These are phyloP conservation scores for Phalacrocorax carbo DNA, from an alignment of 2,113 vertebrate genomes.

Conservation along the genomic window DNA sequence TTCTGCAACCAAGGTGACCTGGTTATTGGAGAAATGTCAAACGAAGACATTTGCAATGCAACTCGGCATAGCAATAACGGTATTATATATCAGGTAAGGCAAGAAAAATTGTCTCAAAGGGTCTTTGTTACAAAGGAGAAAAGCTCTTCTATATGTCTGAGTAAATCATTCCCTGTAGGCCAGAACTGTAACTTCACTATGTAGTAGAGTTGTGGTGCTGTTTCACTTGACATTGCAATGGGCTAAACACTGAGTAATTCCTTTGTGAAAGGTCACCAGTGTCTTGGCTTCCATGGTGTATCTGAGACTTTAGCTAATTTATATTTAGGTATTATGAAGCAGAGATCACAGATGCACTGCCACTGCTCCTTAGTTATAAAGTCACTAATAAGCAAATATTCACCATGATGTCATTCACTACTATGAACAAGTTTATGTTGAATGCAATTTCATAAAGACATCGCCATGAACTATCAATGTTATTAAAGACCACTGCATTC, in stretches of 20 bases:
- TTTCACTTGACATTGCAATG: background rate
- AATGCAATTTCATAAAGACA: background rate
- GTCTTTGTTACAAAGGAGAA: background rate
- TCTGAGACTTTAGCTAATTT: background rate
- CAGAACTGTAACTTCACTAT: background rate
- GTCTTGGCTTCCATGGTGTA: background rate
- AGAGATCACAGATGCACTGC: background rate
- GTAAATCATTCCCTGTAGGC: background rate
- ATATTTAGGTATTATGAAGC: background rate
- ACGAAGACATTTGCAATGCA: background rate
- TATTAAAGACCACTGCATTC: background rate
- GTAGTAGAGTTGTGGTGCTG: background rate
- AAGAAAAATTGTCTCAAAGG: background rate
- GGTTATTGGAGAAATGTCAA: background rate
- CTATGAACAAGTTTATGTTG: background rate
- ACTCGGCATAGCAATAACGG: background rate
- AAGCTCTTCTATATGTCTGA: background rate
- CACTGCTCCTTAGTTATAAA: background rate
- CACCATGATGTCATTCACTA: background rate
- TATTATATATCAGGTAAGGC: background rate
- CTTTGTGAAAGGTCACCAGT: background rate
- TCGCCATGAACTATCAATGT: background rate
- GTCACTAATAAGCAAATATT: background rate
- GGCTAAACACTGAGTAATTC: background rate
- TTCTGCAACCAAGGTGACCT: background rate